Percentiles rank a stretch among this genome's conserved stretches.
These are phyloP conservation scores for Caenorhabditis auriculariae DNA, from an alignment of 2,888 invertebrate genomes.

Conservation along the genomic window DNA sequence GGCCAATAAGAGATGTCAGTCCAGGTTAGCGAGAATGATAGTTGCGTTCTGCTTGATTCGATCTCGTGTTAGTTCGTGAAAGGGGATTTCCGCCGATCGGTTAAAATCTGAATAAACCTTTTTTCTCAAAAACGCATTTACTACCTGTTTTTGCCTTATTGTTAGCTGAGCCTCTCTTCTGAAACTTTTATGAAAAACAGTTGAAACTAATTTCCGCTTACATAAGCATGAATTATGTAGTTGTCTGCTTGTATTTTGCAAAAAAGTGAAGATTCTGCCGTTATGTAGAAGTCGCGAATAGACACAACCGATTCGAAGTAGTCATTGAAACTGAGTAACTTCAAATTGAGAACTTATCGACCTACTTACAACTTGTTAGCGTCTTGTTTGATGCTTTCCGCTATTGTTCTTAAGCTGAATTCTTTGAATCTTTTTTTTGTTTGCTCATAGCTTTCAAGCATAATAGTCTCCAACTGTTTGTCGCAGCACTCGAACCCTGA, in stretches of 20 bases:
- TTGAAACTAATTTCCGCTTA: constrained; percentile 10
- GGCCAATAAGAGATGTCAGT: too few species aligned
- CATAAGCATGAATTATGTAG: constrained; percentile 21
- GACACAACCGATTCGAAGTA: constrained; percentile 42
- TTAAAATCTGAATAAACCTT: too few species aligned
- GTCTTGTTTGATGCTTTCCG: constrained; percentile 24
- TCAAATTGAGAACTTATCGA: background rate
- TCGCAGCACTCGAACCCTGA: constrained; percentile 40
- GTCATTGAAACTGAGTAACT: constrained; percentile 34
- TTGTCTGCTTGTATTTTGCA: constrained; percentile 41
- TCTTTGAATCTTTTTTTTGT: constrained; percentile 9
- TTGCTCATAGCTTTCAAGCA: constrained; percentile 37
- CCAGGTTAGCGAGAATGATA: too few species aligned
- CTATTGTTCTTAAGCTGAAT: constrained; percentile 20
- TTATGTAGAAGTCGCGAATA: constrained; percentile 33
- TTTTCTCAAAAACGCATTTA: too few species aligned
- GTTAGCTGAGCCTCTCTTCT: too few species aligned
- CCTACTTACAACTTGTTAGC: constrained; percentile 30
- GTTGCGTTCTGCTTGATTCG: too few species aligned
- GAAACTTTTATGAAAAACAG: too few species aligned
- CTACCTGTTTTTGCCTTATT: too few species aligned
- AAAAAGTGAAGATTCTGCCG: constrained; percentile 34
- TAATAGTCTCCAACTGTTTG: constrained; percentile 26
- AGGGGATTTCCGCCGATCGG: constrained; percentile 1
- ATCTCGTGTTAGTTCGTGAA: constrained; percentile 11